A percentile compares a stretch with the other conserved stretches of the same genome.
Evolutionary conservation across 2,113 vertebrate genomes (phyloP).

Genomic region (Lophochroa leadbeateri): DNA sequence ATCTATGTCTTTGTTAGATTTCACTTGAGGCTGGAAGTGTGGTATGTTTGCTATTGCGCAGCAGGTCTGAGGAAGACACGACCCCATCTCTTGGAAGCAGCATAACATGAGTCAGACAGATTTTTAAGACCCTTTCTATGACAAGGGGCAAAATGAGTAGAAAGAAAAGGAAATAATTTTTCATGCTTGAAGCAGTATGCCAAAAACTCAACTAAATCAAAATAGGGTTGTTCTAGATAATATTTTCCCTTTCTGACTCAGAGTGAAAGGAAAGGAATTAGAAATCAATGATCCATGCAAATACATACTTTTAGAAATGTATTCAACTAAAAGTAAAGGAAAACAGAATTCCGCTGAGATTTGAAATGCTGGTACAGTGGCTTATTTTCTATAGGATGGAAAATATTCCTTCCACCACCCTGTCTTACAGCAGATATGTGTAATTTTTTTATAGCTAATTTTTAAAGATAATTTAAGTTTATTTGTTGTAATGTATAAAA

Average conservation of each 20-base stretch:
- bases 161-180: neutral
- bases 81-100: neutral
- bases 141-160: neutral
- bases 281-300: slow-evolving; percentile 30
- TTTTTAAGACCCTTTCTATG: neutral
- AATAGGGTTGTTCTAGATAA: neutral
- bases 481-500: neutral
- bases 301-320: neutral
- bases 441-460: neutral
- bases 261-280: neutral
- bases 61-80: neutral
- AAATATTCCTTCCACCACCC: neutral
- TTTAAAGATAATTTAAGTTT: neutral
- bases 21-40: neutral
- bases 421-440: neutral
- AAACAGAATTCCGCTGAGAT: neutral
- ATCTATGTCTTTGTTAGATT: neutral
- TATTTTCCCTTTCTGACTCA: neutral
- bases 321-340: neutral
- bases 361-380: neutral
- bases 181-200: neutral
- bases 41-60: neutral
- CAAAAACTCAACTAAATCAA: neutral
- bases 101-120: neutral
- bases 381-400: neutral